Percentiles rank a stretch among this genome's conserved stretches.
phyloP scores from a whole-genome alignment of 2,797 vertebrate genomes.

The Apogon hyalosoma region DNA sequence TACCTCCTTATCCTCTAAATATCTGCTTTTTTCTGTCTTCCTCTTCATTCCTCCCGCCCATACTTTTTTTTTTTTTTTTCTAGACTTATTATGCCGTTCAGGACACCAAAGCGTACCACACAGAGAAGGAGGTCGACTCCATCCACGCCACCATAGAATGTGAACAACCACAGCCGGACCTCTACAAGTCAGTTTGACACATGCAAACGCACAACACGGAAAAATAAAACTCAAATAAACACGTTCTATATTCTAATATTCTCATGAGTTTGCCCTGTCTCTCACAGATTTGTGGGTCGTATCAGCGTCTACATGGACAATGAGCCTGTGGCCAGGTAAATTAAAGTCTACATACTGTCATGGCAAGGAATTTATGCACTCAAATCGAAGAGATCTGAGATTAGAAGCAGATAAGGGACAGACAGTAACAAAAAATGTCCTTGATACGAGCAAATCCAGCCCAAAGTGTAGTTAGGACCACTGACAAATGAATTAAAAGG shows the following conservation, averaged over 20 bases:
- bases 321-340: slow-evolving; percentile 92
- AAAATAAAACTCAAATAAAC: neutral
- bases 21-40: too few relatives aligned
- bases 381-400: too few relatives aligned
- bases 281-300: slow-evolving; percentile 92
- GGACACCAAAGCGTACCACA: slow-evolving; percentile 94
- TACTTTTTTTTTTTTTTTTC: slow-evolving; percentile 2
- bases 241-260: neutral
- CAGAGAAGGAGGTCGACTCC: slow-evolving; percentile 88
- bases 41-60: neutral
- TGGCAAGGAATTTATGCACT: neutral
- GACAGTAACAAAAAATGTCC: too few relatives aligned
- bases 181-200: slow-evolving; percentile 92
- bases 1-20: neutral
- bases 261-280: neutral
- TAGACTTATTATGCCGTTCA: slow-evolving; percentile 96
- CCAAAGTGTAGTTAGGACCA: too few relatives aligned
- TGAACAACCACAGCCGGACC: slow-evolving; percentile 97
- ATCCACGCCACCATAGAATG: slow-evolving; percentile 96
- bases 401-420: too few relatives aligned
- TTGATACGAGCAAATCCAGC: too few relatives aligned
- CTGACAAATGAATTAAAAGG: too few relatives aligned
- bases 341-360: neutral
- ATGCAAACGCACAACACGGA: neutral
- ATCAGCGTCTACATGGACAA: slow-evolving; percentile 94